Conservation (phyloP, 2,113 vertebrate species). For the Marmota monax region DNA sequence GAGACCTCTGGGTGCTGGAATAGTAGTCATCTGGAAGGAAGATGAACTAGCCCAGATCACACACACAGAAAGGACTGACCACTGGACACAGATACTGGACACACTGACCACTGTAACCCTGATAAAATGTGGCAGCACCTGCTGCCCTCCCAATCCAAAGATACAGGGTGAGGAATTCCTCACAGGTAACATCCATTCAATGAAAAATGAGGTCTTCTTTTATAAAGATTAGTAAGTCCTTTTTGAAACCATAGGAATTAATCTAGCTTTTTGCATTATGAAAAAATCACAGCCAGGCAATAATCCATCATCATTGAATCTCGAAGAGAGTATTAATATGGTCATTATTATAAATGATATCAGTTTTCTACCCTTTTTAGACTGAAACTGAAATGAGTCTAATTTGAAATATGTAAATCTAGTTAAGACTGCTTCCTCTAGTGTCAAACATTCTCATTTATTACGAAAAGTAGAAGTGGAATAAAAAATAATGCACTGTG, state of each 20-base stretch:
- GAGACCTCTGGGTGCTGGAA: rapidly evolving
- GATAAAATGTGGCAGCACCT: background rate
- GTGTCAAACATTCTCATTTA: background rate
- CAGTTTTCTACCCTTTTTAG: background rate
- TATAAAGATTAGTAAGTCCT: background rate
- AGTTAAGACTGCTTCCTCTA: background rate
- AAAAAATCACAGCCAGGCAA: background rate
- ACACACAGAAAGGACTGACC: rapidly evolving
- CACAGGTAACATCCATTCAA: too few species aligned
- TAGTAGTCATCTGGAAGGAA: too few species aligned
- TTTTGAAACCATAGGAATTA: background rate
- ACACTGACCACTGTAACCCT: too few species aligned
- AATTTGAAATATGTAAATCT: background rate
- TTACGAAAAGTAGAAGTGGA: constrained; percentile 5
- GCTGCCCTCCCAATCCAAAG: background rate
- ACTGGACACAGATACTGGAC: background rate
- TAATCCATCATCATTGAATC: background rate
- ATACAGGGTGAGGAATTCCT: background rate
- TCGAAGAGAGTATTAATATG: background rate
- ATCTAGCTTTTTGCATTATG: background rate
- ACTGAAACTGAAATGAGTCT: background rate
- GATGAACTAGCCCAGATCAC: rapidly evolving
- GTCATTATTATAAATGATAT: background rate
- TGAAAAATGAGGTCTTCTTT: background rate
- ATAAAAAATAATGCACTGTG: background rate